Percentiles rank a stretch among this genome's conserved stretches.
These are phyloP conservation scores for Incurvaria masculella DNA, from an alignment of 2,888 invertebrate species.

Conservation along the genomic window DNA sequence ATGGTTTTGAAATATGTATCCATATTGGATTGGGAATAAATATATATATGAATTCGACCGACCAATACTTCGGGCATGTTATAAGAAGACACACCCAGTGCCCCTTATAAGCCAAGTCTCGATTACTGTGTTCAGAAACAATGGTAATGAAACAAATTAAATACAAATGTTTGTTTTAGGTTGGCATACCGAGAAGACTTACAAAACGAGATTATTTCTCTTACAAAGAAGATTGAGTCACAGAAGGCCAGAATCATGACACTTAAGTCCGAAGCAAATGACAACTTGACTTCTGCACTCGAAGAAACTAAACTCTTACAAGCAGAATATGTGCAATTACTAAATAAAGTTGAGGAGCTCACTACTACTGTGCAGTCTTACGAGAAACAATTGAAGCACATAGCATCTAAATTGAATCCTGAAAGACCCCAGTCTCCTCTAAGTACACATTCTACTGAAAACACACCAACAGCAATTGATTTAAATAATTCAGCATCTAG, in stretches of 20 bases:
- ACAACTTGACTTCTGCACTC: slow-evolving; percentile 63
- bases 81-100: too few relatives aligned
- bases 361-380: slow-evolving; percentile 63
- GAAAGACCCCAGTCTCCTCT: slow-evolving; percentile 47
- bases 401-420: slow-evolving; percentile 37
- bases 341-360: slow-evolving; percentile 62
- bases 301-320: slow-evolving; percentile 68
- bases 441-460: slow-evolving; percentile 54
- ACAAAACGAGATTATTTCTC: slow-evolving; percentile 68
- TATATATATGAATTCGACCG: too few relatives aligned
- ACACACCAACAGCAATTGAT: slow-evolving; percentile 48
- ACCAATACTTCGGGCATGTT: too few relatives aligned
- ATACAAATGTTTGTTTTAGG: slow-evolving; percentile 27
- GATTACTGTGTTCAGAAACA: too few relatives aligned
- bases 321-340: slow-evolving; percentile 52
- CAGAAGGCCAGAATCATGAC: slow-evolving; percentile 62
- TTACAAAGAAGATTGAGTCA: slow-evolving; percentile 63
- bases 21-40: too few relatives aligned
- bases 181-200: slow-evolving; percentile 83
- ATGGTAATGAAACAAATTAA: too few relatives aligned
- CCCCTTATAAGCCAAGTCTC: too few relatives aligned
- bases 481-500: slow-evolving; percentile 49
- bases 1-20: too few relatives aligned
- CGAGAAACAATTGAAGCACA: slow-evolving; percentile 62
- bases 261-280: slow-evolving; percentile 63